These are phyloP conservation scores for Pelvicachromis taeniatus DNA, from an alignment of 2,113 vertebrate species.

Conservation along the genomic window DNA sequence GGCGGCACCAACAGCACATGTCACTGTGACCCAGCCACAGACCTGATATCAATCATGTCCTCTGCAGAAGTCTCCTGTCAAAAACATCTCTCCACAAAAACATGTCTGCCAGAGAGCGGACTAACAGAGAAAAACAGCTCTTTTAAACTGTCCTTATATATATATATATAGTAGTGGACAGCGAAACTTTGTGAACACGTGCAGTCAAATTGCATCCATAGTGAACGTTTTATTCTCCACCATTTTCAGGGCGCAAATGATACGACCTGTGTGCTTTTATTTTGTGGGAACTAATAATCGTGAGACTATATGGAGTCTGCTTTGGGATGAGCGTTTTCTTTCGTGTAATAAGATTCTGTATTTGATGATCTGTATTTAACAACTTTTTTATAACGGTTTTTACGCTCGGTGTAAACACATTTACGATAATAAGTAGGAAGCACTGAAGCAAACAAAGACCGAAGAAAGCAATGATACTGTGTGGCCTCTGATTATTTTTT, in stretches of 20 bases:
- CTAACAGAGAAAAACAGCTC: not conserved
- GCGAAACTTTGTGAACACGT: not conserved
- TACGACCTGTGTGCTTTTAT: not conserved
- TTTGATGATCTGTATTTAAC: not conserved
- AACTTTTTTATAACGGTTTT: not conserved
- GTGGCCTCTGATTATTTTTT: not conserved
- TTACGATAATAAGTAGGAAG: not conserved
- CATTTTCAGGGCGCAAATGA: not conserved
- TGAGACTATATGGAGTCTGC: not conserved
- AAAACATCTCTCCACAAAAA: not conserved
- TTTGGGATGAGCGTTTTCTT: not conserved
- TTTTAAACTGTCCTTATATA: not conserved
- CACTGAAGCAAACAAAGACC: not conserved
- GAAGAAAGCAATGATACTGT: not conserved
- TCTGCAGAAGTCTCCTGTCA: not conserved
- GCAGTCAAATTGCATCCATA: not conserved
- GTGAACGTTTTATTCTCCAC: not conserved
- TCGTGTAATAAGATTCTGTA: not conserved
- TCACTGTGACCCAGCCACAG: not conserved
- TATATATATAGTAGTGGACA: not conserved
- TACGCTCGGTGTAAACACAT: not conserved
- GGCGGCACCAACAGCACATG: not conserved
- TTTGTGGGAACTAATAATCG: not conserved
- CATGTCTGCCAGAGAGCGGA: not conserved
- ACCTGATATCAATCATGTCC: not conserved